phyloP scores from a whole-genome alignment of 2,797 vertebrate genomes.

The Lepus oiostolus region DNA sequence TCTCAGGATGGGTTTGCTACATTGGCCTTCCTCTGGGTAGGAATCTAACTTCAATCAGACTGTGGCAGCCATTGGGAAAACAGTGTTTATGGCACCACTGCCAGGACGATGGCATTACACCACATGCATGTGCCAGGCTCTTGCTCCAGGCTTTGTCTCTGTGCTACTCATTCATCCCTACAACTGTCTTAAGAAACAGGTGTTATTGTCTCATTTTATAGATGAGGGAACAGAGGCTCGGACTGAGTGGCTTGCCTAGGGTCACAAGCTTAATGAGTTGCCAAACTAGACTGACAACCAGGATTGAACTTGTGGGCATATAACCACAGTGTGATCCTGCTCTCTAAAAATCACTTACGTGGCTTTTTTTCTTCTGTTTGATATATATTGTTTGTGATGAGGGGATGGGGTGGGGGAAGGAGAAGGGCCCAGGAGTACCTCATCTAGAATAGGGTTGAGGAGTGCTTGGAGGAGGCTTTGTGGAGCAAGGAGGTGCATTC shows the following conservation, averaged over 20 bases:
- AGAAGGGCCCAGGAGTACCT: neutral
- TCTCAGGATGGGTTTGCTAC: neutral
- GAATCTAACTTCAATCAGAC: neutral
- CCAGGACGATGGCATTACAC: neutral
- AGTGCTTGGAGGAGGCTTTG: neutral
- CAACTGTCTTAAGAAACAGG: neutral
- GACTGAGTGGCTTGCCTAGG: neutral
- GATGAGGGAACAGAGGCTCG: conserved; percentile 20
- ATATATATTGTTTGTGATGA: neutral
- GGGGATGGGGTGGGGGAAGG: neutral
- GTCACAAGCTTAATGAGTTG: conserved; percentile 25
- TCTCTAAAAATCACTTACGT: neutral
- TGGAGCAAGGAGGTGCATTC: neutral
- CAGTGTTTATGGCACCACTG: neutral
- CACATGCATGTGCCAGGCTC: neutral
- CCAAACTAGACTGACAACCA: neutral
- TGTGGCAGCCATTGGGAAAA: neutral
- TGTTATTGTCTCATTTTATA: neutral
- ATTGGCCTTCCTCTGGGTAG: neutral
- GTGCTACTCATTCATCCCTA: neutral
- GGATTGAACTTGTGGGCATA: conserved; percentile 18
- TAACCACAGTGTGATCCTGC: neutral
- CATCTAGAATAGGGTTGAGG: neutral
- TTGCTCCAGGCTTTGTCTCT: neutral
- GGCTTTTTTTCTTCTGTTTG: neutral